These are phyloP conservation scores for Tetranychus piercei DNA, from an alignment of 2,888 invertebrate genomes.

Conservation along the genomic window DNA sequence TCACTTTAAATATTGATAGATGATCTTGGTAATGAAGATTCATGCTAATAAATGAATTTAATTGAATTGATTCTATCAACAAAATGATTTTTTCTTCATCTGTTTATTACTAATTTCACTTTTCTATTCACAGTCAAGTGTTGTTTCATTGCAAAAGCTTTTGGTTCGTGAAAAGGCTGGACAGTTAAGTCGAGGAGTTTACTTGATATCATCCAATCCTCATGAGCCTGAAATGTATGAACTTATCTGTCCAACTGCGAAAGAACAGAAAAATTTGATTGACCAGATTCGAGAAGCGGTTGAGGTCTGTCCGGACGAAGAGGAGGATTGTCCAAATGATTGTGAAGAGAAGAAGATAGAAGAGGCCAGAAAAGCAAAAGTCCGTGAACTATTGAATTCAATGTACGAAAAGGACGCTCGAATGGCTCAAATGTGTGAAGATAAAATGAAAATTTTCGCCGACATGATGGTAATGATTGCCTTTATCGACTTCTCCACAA, in stretches of 20 bases:
- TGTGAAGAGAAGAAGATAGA: constrained; percentile 3
- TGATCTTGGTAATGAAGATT: no score
- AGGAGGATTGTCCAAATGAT: neutral
- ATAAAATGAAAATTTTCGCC: constrained; percentile 53
- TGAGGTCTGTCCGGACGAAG: neutral
- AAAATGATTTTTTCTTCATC: neutral
- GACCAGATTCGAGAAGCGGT: constrained; percentile 64
- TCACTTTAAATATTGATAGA: no score
- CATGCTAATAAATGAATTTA: no score
- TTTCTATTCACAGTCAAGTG: constrained; percentile 49
- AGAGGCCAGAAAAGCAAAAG: neutral
- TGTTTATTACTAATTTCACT: neutral
- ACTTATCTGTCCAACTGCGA: constrained; percentile 61
- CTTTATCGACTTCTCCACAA: no score
- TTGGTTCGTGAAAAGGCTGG: constrained; percentile 82
- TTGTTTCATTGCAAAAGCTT: constrained; percentile 73
- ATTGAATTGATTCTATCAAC: neutral
- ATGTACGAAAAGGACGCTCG: constrained; percentile 70
- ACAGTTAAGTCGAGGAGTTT: constrained; percentile 59
- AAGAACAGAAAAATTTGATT: constrained; percentile 77
- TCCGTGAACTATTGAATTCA: constrained; percentile 30
- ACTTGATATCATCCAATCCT: constrained; percentile 77
- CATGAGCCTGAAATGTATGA: constrained; percentile 90
- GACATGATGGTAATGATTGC: constrained; percentile 42
- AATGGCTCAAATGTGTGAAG: constrained; percentile 64